These are phyloP conservation scores for Dromococcyx pavoninus DNA, from an alignment of 2,797 vertebrate genomes.

Conservation along the genomic window DNA sequence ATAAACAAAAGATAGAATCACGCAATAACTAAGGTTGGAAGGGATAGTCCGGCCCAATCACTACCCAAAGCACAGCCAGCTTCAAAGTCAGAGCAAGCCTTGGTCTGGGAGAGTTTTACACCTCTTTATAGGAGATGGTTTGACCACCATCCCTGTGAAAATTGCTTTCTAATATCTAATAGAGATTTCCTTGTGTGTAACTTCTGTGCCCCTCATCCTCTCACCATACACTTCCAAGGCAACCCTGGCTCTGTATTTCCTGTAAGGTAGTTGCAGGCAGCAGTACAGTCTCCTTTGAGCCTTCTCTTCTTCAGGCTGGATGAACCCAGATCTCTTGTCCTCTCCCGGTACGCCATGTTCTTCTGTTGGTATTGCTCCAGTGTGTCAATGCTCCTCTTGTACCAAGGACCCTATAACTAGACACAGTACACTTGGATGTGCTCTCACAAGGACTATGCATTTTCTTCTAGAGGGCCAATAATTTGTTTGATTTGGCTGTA, in stretches of 20 bases:
- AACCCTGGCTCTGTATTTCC: neutral
- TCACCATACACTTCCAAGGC: neutral
- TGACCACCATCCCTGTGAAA: neutral
- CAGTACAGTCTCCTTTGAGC: neutral
- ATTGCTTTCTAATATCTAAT: neutral
- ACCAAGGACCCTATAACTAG: neutral
- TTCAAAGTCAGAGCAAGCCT: neutral
- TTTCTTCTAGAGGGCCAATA: neutral
- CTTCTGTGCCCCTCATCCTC: neutral
- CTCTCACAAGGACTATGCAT: fast-evolving
- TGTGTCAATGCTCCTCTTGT: neutral
- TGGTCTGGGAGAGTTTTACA: neutral
- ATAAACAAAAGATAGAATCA: neutral
- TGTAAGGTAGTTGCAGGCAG: neutral
- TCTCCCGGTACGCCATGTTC: neutral
- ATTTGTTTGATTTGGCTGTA: neutral
- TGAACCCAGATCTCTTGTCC: neutral
- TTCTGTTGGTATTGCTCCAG: neutral
- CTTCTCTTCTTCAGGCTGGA: neutral
- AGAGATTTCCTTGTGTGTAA: neutral
- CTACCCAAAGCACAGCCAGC: neutral
- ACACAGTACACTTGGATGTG: fast-evolving
- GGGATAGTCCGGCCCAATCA: neutral
- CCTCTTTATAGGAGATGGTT: neutral
- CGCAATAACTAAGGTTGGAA: neutral